phyloP scores from a whole-genome alignment of 1,140 invertebrate species.

The Acromyrmex heyeri region DNA sequence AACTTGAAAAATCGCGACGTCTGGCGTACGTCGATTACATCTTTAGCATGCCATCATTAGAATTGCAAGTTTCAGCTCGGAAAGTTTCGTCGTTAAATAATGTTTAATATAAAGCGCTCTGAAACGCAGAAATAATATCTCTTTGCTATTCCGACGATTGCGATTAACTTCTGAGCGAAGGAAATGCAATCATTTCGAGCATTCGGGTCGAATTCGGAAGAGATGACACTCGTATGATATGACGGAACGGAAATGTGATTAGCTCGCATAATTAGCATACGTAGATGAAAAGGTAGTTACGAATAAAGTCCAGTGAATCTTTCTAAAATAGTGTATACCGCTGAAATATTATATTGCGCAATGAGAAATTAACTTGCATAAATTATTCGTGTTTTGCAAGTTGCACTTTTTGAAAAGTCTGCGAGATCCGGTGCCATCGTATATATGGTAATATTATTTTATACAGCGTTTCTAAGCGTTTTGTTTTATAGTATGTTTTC shows the following conservation, averaged over 20 bases:
- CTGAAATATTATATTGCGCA: constrained; percentile 54
- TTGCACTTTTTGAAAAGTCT: constrained; percentile 49
- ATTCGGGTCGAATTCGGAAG: constrained; percentile 16
- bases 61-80: constrained; percentile 35
- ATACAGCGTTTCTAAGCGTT: constrained; percentile 51
- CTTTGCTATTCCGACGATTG: constrained; percentile 39
- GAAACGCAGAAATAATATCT: constrained; percentile 5
- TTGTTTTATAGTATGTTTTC: constrained; percentile 54
- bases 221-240: constrained; percentile 25
- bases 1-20: constrained; percentile 35
- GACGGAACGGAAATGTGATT: constrained; percentile 50
- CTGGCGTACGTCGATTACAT: constrained; percentile 45
- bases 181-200: constrained; percentile 8
- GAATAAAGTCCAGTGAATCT: constrained; percentile 51
- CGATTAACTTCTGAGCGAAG: constrained; percentile 22
- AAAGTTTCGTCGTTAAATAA: constrained; percentile 43
- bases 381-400: constrained; percentile 56
- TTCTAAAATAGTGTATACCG: constrained; percentile 52
- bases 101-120: constrained; percentile 29
- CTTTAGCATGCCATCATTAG: constrained; percentile 34
- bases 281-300: constrained; percentile 32
- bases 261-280: constrained; percentile 42
- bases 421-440: constrained; percentile 55
- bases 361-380: constrained; percentile 52
- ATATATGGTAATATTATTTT: constrained; percentile 46